phyloP scores from a whole-genome alignment of 2,888 invertebrate species.

The Clostera curtula region DNA sequence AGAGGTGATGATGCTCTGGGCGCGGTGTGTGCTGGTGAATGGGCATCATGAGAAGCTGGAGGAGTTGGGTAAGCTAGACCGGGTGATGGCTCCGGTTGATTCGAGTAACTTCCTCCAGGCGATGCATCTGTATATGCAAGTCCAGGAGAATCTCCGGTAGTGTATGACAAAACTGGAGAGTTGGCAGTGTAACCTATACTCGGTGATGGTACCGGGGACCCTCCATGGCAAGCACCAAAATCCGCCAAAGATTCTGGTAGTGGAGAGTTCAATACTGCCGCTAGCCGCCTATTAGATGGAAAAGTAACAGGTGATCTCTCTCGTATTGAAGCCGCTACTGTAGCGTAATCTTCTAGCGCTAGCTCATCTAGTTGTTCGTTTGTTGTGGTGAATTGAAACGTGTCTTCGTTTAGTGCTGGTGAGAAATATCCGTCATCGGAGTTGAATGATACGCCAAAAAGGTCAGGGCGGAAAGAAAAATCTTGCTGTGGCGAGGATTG shows the following conservation, averaged over 20 bases:
- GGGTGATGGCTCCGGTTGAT: slow-evolving; percentile 75
- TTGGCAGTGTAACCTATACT: slow-evolving; percentile 59
- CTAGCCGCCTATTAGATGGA: slow-evolving; percentile 82
- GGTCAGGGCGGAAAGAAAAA: slow-evolving; percentile 75
- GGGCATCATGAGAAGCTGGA: slow-evolving; percentile 90
- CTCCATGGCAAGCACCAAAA: slow-evolving; percentile 85
- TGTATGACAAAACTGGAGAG: slow-evolving; percentile 84
- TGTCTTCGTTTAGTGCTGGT: slow-evolving; percentile 83
- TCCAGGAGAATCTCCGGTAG: slow-evolving; percentile 76
- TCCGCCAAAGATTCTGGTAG: slow-evolving; percentile 87
- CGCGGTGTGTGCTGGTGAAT: slow-evolving; percentile 76
- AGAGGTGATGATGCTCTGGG: slow-evolving; percentile 87
- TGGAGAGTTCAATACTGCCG: slow-evolving; percentile 85
- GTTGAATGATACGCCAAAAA: slow-evolving; percentile 79
- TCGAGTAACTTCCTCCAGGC: slow-evolving; percentile 57
- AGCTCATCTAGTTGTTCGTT: slow-evolving; percentile 79
- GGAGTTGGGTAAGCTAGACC: slow-evolving; percentile 89
- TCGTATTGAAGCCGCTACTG: slow-evolving; percentile 72
- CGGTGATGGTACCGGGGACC: slow-evolving; percentile 70
- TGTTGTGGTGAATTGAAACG: slow-evolving; percentile 78
- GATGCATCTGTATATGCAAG: slow-evolving; percentile 56
- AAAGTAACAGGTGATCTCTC: slow-evolving; percentile 75
- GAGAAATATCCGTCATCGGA: slow-evolving; percentile 78
- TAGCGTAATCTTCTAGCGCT: slow-evolving; percentile 77
- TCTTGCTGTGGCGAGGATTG: slow-evolving; percentile 75